These are phyloP conservation scores for Lepidochrysops patricia DNA, from an alignment of 2,888 invertebrate genomes.

Conservation along the genomic window DNA sequence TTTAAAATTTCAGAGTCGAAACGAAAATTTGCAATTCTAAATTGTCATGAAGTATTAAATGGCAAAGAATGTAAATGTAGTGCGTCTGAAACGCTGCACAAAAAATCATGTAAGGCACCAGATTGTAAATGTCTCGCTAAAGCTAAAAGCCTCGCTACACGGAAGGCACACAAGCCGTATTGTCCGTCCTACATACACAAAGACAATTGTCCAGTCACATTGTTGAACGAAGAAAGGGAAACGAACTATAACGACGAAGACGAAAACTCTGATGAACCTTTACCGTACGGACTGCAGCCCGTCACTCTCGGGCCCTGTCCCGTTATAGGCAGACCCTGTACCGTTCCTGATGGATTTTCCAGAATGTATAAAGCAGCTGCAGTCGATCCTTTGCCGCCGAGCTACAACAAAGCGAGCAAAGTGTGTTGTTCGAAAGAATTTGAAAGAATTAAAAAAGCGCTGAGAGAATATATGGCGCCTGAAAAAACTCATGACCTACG, in stretches of 20 bases:
- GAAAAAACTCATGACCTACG: conserved; percentile 54
- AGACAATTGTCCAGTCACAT: conserved; percentile 48
- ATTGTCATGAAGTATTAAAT: conserved; percentile 40
- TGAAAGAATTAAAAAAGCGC: conserved; percentile 59
- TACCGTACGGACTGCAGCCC: conserved; percentile 63
- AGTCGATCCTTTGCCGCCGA: conserved; percentile 44
- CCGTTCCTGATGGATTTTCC: conserved; percentile 60
- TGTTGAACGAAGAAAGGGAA: conserved; percentile 43
- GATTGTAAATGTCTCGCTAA: conserved; percentile 57
- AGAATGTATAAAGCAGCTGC: conserved; percentile 59
- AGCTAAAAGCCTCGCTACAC: conserved; percentile 35
- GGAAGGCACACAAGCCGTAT: conserved; percentile 53
- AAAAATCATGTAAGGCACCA: conserved; percentile 48
- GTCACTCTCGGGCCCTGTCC: conserved; percentile 64
- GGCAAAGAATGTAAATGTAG: conserved; percentile 58
- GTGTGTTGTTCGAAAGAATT: conserved; percentile 66
- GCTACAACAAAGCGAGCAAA: conserved; percentile 58
- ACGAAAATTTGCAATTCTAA: conserved; percentile 32
- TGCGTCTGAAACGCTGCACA: conserved; percentile 49
- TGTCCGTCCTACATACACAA: conserved; percentile 61
- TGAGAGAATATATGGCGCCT: conserved; percentile 53
- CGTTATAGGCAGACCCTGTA: conserved; percentile 58
- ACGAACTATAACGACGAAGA: conserved; percentile 46
- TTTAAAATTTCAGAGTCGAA: conserved; percentile 29
- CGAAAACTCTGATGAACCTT: conserved; percentile 49